phyloP scores from a whole-genome alignment of 2,888 invertebrate genomes.

The Hypercompe scribonia region DNA sequence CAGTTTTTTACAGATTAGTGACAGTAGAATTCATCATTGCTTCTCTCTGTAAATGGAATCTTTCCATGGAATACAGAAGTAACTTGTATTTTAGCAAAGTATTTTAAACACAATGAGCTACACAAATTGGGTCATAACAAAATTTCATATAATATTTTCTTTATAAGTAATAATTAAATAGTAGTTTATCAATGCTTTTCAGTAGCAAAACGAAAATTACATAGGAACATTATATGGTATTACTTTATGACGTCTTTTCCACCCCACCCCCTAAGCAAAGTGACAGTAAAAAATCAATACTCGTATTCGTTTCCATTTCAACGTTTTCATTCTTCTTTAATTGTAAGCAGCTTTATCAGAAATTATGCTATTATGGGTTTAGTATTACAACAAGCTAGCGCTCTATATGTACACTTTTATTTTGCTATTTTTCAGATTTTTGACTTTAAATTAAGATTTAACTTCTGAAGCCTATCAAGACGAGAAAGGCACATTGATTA shows the following conservation, averaged over 20 bases:
- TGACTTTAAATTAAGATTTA: neutral
- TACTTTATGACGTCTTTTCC: slow-evolving; percentile 55
- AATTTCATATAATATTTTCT: neutral
- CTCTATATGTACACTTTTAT: neutral
- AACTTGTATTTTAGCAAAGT: neutral
- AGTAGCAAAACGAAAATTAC: neutral
- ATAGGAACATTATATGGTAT: neutral
- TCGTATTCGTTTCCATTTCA: slow-evolving; percentile 26
- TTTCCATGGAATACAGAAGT: neutral
- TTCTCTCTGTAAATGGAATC: neutral
- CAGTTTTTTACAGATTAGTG: neutral
- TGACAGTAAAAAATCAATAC: slow-evolving; percentile 76
- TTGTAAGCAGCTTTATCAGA: slow-evolving; percentile 8
- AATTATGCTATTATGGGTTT: neutral
- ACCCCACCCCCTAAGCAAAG: slow-evolving; percentile 61
- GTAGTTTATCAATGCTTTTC: neutral
- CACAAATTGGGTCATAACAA: neutral
- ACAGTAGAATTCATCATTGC: neutral
- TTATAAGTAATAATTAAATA: neutral
- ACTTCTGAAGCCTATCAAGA: neutral
- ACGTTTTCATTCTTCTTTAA: slow-evolving; percentile 24
- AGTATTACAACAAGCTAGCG: neutral
- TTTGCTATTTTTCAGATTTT: neutral
- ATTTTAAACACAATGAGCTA: neutral
- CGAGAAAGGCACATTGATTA: neutral